These are phyloP conservation scores for Eustalomyia histrio DNA, from an alignment of 2,888 invertebrate genomes.

Conservation along the genomic window DNA sequence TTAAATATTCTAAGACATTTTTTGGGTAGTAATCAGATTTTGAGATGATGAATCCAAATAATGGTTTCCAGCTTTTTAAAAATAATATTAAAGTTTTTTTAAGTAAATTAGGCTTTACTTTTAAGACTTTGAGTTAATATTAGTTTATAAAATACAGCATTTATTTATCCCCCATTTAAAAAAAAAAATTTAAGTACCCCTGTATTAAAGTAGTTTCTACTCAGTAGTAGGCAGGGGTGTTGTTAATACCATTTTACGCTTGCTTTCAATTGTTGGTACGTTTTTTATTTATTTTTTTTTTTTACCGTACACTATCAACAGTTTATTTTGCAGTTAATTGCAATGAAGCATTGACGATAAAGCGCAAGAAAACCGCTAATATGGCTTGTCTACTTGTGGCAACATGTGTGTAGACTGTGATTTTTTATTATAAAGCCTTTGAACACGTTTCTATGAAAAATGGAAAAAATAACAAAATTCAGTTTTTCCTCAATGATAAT, in stretches of 20 bases:
- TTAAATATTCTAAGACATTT: too few relatives aligned
- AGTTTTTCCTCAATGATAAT: not conserved
- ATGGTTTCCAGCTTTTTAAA: too few relatives aligned
- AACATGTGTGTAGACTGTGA: conserved; percentile 2
- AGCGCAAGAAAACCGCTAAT: conserved; percentile 28
- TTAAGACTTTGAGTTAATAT: too few relatives aligned
- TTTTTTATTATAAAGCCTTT: not conserved
- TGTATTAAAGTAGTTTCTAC: not conserved
- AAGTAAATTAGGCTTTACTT: too few relatives aligned
- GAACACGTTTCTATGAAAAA: not conserved
- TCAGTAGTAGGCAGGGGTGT: conserved; percentile 36
- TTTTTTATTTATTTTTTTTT: not conserved
- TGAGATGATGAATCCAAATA: too few relatives aligned
- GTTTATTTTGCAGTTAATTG: conserved; percentile 56
- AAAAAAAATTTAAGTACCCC: not conserved
- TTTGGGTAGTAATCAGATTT: too few relatives aligned
- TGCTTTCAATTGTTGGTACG: conserved; percentile 43
- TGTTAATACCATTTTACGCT: conserved; percentile 56
- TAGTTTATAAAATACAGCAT: too few relatives aligned
- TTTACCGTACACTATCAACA: conserved; percentile 39
- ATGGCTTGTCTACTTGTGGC: conserved; percentile 43
- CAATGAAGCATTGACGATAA: conserved; percentile 48
- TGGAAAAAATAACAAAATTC: not conserved
- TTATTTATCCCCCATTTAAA: not conserved
- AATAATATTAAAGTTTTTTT: too few relatives aligned